These are phyloP conservation scores for Nothura maculosa DNA, from an alignment of 2,797 vertebrate genomes.

Conservation along the genomic window DNA sequence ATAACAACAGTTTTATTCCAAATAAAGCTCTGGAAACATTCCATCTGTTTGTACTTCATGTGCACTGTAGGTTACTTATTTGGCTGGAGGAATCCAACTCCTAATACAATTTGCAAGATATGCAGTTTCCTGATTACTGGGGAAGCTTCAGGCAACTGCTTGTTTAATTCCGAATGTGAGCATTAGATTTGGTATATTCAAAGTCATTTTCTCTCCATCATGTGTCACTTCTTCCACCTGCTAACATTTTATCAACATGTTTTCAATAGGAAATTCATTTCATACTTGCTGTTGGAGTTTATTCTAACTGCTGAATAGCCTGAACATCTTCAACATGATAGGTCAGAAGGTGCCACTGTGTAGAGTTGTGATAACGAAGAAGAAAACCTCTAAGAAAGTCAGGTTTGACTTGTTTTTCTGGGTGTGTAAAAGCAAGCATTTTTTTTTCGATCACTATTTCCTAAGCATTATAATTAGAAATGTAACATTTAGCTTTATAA, in stretches of 20 bases:
- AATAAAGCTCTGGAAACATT: not conserved
- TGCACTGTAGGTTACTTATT: conserved; percentile 15
- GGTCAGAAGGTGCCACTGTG: conserved; percentile 65
- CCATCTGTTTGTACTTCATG: conserved; percentile 9
- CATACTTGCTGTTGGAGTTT: conserved; percentile 63
- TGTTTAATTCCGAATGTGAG: conserved; percentile 64
- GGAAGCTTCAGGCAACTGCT: conserved; percentile 49
- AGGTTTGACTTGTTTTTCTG: conserved; percentile 56
- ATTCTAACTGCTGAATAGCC: conserved; percentile 54
- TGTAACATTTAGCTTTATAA: conserved; percentile 61
- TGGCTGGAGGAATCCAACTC: conserved; percentile 33
- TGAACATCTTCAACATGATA: conserved; percentile 57
- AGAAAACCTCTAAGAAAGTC: conserved; percentile 48
- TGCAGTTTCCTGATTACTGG: conserved; percentile 59
- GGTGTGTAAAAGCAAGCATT: conserved; percentile 13
- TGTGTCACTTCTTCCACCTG: conserved; percentile 51
- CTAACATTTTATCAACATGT: conserved; percentile 71
- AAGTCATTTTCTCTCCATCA: conserved; percentile 57
- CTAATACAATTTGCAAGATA: conserved; percentile 45
- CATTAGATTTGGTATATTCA: conserved; percentile 67
- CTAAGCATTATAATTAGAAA: conserved; percentile 43
- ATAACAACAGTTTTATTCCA: not conserved
- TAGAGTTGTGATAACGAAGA: conserved; percentile 64
- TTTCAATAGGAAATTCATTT: conserved; percentile 77
- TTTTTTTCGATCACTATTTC: conserved; percentile 52